These are phyloP conservation scores for Poeciliopsis retropinna DNA, from an alignment of 2,113 vertebrate genomes.

Conservation along the genomic window DNA sequence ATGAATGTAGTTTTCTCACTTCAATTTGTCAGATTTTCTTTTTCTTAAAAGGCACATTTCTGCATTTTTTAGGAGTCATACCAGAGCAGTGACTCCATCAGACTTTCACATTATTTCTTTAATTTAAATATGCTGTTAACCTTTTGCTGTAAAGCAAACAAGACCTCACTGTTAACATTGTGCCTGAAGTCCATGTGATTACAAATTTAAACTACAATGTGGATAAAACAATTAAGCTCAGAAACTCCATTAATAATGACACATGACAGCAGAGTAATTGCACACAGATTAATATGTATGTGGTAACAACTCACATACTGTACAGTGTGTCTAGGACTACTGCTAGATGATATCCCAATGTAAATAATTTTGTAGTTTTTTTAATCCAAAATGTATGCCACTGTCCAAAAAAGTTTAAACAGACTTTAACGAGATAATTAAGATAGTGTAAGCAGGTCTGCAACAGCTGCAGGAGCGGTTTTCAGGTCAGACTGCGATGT, in stretches of 20 bases:
- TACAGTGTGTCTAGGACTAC: too few relatives aligned
- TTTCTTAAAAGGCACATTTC: neutral
- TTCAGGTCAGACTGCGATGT: too few relatives aligned
- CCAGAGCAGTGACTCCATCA: constrained; percentile 36
- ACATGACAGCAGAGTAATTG: neutral
- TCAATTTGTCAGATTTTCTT: neutral
- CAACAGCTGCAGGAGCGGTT: too few relatives aligned
- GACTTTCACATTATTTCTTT: constrained; percentile 18
- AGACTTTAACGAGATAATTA: too few relatives aligned
- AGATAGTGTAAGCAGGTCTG: too few relatives aligned
- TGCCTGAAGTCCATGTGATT: neutral
- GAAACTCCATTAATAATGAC: neutral
- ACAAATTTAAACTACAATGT: neutral
- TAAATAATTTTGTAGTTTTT: too few relatives aligned
- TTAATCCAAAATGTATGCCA: too few relatives aligned
- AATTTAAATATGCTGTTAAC: constrained; percentile 4
- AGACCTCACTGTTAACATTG: neutral
- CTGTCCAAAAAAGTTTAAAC: too few relatives aligned
- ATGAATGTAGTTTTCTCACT: too few relatives aligned
- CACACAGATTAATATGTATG: too few relatives aligned
- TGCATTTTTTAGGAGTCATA: neutral
- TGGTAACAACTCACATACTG: too few relatives aligned
- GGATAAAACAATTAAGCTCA: neutral
- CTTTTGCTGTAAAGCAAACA: constrained; percentile 25
- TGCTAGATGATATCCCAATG: too few relatives aligned